Conservation (phyloP, 2,113 vertebrate species). For the Otocyon megalotis region DNA sequence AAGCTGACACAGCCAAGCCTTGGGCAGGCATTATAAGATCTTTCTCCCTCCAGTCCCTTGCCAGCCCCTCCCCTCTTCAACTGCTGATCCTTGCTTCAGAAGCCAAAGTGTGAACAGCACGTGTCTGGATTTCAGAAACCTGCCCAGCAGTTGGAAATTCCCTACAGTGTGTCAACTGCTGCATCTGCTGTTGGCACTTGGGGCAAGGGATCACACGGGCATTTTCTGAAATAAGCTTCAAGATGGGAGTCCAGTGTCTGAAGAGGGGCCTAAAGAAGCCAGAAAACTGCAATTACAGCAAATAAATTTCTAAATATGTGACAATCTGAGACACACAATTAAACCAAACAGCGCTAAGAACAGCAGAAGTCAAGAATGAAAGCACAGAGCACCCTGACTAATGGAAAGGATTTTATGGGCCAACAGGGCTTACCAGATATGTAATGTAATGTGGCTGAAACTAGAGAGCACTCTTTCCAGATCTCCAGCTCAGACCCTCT, state of each 20-base stretch:
- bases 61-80: conserved; percentile 86
- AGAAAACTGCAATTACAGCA: conserved; percentile 87
- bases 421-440: conserved; percentile 84
- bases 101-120: conserved; percentile 85
- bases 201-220: conserved; percentile 85
- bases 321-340: conserved; percentile 86
- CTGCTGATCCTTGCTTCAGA: conserved; percentile 84
- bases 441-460: conserved; percentile 78
- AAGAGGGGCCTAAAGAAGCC: conserved; percentile 83
- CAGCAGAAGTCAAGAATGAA: conserved; percentile 85
- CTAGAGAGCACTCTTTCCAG: conserved; percentile 77
- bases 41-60: conserved; percentile 87
- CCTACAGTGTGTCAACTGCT: conserved; percentile 83
- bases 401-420: conserved; percentile 80
- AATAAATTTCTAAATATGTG: conserved; percentile 87
- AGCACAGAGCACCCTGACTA: conserved; percentile 80
- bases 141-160: conserved; percentile 88
- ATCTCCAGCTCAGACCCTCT: conserved; percentile 54
- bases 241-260: conserved; percentile 81
- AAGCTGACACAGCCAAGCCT: conserved; percentile 69
- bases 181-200: conserved; percentile 88
- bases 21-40: conserved; percentile 74
- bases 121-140: conserved; percentile 87
- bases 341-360: conserved; percentile 86
- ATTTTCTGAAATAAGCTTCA: conserved; percentile 84